Percentiles rank a stretch among this genome's conserved stretches.
phyloP scores from a whole-genome alignment of 2,113 vertebrate species.

The Microcebus lehilahytsara region DNA sequence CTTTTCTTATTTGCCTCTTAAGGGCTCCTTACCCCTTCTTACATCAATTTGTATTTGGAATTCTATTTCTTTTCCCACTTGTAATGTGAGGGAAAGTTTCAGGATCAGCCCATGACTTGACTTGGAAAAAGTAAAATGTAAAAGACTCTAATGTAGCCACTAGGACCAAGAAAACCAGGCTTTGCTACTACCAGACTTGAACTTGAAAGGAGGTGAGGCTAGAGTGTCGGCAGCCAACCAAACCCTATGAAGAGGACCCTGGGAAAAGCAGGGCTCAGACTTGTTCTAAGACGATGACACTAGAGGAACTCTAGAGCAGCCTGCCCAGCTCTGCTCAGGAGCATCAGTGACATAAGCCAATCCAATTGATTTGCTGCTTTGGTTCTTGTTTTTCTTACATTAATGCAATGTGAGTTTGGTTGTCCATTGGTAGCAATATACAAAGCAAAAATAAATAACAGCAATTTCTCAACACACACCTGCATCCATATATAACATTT shows the following conservation, averaged over 20 bases:
- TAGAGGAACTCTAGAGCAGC: not conserved
- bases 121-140: not conserved
- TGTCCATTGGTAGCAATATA: not conserved
- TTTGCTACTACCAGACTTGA: not conserved
- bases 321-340: not conserved
- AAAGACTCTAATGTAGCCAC: not conserved
- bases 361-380: not conserved
- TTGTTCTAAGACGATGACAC: not conserved
- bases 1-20: not conserved
- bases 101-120: not conserved
- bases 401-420: not conserved
- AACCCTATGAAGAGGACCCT: not conserved
- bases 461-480: not conserved
- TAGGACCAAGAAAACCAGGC: not conserved
- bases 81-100: not conserved
- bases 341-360: not conserved
- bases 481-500: not conserved
- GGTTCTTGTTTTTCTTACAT: not conserved
- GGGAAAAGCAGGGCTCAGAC: not conserved
- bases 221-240: not conserved
- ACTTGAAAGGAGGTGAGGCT: not conserved
- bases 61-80: not conserved
- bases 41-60: not conserved
- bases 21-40: not conserved
- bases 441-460: not conserved